Conservation (phyloP, 2,797 vertebrate genomes). For the Chaetophractus vellerosus region DNA sequence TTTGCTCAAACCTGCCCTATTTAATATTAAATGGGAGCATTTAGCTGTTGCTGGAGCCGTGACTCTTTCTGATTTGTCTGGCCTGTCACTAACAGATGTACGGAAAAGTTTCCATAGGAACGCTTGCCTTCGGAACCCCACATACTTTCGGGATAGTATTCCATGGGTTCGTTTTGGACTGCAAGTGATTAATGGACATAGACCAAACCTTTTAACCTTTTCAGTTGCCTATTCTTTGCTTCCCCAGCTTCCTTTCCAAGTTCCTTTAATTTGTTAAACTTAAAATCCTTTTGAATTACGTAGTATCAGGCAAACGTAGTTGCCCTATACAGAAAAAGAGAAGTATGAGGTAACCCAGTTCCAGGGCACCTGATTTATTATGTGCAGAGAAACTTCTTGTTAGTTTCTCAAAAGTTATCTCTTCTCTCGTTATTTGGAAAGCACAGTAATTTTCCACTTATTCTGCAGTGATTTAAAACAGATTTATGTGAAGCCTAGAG, state of each 20-base stretch:
- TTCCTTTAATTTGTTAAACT: slow-evolving; percentile 87
- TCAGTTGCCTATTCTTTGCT: background rate
- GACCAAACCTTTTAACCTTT: slow-evolving; percentile 50
- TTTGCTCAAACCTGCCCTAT: background rate
- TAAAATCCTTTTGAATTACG: slow-evolving; percentile 85
- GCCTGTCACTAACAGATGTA: background rate
- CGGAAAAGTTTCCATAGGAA: background rate
- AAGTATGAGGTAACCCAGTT: slow-evolving; percentile 75
- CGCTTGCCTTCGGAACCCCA: background rate
- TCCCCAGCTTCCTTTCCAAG: slow-evolving; percentile 30
- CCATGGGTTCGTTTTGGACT: slow-evolving; percentile 53
- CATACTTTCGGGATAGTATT: background rate
- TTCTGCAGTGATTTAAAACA: slow-evolving; percentile 72
- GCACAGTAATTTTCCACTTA: slow-evolving; percentile 75
- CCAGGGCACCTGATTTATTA: slow-evolving; percentile 72
- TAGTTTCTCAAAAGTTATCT: slow-evolving; percentile 84
- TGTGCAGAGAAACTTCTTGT: slow-evolving; percentile 79
- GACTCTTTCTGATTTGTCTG: slow-evolving; percentile 4
- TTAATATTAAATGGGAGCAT: slow-evolving; percentile 48
- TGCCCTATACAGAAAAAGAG: slow-evolving; percentile 39
- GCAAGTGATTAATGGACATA: slow-evolving; percentile 45
- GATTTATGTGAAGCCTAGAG: slow-evolving; percentile 60
- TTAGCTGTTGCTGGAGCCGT: background rate
- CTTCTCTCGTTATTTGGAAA: slow-evolving; percentile 87
- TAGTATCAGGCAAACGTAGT: slow-evolving; percentile 71